Evolutionary conservation across 2,113 vertebrate genomes (phyloP).

Genomic region (Vombatus ursinus): DNA sequence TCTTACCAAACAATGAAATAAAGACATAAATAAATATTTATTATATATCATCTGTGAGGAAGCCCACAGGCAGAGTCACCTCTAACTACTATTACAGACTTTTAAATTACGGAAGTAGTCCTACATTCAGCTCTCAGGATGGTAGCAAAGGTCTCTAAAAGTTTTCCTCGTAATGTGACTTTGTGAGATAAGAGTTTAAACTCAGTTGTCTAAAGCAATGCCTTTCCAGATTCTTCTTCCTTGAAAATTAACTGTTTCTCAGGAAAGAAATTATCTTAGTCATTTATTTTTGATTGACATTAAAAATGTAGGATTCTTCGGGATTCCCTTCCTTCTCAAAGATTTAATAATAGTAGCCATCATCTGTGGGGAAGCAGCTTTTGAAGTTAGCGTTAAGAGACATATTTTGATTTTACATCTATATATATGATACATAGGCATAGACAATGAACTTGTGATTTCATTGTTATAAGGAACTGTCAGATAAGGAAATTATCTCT

Average conservation of each 20-base stretch:
- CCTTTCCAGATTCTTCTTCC: neutral
- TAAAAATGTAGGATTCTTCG: neutral
- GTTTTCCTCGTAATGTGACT: neutral
- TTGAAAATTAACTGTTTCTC: neutral
- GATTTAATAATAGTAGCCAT: neutral
- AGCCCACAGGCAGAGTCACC: no score
- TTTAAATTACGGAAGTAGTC: neutral
- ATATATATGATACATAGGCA: neutral
- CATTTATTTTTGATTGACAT: neutral
- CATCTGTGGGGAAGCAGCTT: neutral
- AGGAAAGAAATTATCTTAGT: neutral
- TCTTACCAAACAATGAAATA: neutral
- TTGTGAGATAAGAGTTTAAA: neutral
- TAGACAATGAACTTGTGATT: neutral
- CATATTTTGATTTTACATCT: neutral
- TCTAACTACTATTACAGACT: neutral
- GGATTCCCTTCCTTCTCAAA: neutral
- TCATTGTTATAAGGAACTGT: neutral
- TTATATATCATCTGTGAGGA: neutral
- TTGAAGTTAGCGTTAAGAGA: neutral
- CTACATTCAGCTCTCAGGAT: neutral
- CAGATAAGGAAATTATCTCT: neutral
- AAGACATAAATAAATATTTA: neutral
- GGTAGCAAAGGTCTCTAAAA: neutral
- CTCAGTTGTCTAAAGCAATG: neutral